These are phyloP conservation scores for Drosophila subobscura DNA, from an alignment of 1,140 invertebrate genomes.

Conservation along the genomic window DNA sequence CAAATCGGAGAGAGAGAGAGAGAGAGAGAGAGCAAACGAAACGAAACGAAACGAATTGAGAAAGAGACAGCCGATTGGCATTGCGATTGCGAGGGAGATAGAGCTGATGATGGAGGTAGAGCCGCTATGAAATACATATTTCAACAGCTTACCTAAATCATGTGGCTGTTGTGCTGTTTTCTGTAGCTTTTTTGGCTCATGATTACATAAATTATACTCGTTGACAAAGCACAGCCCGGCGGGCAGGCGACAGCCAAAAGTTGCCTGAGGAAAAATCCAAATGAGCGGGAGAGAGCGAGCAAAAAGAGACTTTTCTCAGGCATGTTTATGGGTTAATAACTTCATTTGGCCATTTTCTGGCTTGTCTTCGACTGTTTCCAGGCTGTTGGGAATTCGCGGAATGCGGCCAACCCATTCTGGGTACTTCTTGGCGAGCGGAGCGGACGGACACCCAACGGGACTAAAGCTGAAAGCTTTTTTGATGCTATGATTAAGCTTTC, in stretches of 20 bases:
- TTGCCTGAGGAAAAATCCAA: conserved; percentile 35
- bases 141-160: conserved; percentile 65
- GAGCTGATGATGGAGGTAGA: background rate
- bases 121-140: conserved; percentile 47
- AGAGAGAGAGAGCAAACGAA: conserved; percentile 23
- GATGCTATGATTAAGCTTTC: no score
- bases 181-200: conserved; percentile 54
- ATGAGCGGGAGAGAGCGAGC: background rate
- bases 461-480: no score
- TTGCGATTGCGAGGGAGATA: no score
- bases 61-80: conserved; percentile 23
- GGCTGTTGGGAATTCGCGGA: conserved; percentile 8
- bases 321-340: conserved; percentile 67
- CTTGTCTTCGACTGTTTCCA: conserved; percentile 10
- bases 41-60: conserved; percentile 25
- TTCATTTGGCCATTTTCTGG: conserved; percentile 43
- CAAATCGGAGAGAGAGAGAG: conserved; percentile 17
- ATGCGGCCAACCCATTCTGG: conserved; percentile 9
- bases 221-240: conserved; percentile 48
- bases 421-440: conserved; percentile 7
- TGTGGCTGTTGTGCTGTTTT: conserved; percentile 31
- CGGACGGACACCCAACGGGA: no score
- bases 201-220: conserved; percentile 71
- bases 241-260: conserved; percentile 23
- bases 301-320: conserved; percentile 36